Base-by-base conservation (phyloP, 2,113 vertebrate species). In the Grammomys surdaster region DNA sequence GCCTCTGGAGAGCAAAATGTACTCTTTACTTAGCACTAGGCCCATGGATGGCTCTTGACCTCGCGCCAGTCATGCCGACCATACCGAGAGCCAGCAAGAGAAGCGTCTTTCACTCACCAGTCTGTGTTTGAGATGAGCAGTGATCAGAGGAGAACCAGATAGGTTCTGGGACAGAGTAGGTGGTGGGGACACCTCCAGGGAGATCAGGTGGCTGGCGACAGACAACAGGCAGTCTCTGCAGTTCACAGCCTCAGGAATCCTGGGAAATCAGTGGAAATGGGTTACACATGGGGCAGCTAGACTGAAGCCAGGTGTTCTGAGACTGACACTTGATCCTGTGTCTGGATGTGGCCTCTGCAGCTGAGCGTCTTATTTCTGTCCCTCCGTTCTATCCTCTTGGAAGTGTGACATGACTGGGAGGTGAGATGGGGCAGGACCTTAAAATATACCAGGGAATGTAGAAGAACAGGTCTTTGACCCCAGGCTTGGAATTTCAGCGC, bases 121-220 rank as follows among this genome's bases (percentile, higher is more conserved):
- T 4, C 94, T 97, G 95, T 99, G 99, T 2, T 97, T 98, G 75
- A 99, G 99, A 73, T 98, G 99, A 48, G 99, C 99, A 43, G 99
- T 99, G 96, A 99, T 98, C 48, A 99, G 99, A 0, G 99, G 99
- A 0, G 98, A 98, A 26, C 99, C 99, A 0, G 99, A 99, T 31
- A 99, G 98, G 92, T 99, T 99, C 93, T 96, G 70, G 43, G 99
- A 99, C 73, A 99, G 89, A 16, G 96, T 96, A 0, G 99, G 99
- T 0, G 97, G 98, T 0, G 99, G 99, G 4, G 99, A 99, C 97
- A 99, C 99, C 95, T 99, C 99, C 92, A 99, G 93, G 28, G 99
- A 99, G 84, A 99, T 99, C 5, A 99, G 98, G 20, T 67, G 98
- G 96, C 99, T 99, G 88, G 98, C 98, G 3, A 99, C 98, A 26